phyloP scores from a whole-genome alignment of 2,888 invertebrate genomes.

The Cerastis leucographa region DNA sequence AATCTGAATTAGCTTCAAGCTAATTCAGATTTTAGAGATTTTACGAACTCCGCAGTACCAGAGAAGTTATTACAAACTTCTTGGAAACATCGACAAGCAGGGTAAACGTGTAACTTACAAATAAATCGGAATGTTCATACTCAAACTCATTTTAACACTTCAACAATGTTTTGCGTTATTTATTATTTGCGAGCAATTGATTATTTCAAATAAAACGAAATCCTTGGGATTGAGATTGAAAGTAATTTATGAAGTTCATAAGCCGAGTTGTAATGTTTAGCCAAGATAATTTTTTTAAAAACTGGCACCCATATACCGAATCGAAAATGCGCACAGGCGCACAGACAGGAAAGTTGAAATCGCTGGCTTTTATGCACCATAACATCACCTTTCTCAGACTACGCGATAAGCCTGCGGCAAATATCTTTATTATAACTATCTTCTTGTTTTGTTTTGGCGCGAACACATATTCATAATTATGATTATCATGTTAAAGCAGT shows the following conservation, averaged over 20 bases:
- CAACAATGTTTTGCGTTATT: neutral
- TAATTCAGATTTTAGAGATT: too few species aligned
- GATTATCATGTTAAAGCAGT: constrained; percentile 64
- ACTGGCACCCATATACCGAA: neutral
- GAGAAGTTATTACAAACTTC: neutral
- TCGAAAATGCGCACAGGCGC: neutral
- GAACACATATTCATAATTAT: constrained; percentile 69
- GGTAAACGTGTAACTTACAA: neutral
- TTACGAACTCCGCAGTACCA: too few species aligned
- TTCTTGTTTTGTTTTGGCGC: constrained; percentile 66
- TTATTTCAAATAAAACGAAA: neutral
- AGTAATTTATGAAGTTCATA: neutral
- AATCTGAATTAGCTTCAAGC: neutral
- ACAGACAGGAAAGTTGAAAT: neutral
- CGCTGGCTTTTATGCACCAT: constrained; percentile 40
- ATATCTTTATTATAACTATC: constrained; percentile 71
- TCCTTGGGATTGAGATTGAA: neutral
- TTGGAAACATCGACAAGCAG: neutral
- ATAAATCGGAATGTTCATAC: neutral
- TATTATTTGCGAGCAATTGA: neutral
- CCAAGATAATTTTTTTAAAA: neutral
- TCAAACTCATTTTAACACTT: neutral
- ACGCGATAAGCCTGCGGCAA: constrained; percentile 64
- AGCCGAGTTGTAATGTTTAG: neutral
- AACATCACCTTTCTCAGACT: constrained; percentile 36